Evolutionary conservation across 2,113 vertebrate genomes (phyloP), one percentile per base, ranked within the genome.

Genomic region (Muscicapa adusta): DNA sequence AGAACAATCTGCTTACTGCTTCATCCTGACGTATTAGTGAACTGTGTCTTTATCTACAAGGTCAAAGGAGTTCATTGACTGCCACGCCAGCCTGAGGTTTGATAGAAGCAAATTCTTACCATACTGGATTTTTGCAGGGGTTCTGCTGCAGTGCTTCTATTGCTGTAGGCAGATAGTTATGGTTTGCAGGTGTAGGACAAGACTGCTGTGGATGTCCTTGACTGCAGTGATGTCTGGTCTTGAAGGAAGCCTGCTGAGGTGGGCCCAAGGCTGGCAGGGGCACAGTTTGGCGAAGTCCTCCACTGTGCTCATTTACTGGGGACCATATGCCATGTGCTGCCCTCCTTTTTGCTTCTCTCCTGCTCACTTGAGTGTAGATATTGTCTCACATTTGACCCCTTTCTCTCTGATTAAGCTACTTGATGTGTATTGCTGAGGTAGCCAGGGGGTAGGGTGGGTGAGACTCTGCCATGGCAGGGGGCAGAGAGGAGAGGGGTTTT

Each of bases 321-420:
- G 56, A 26, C 1, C 1, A 2, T 42, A 9, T 65, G 31, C 34
- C 5, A 1, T 8, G 18, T 42, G 68, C 57, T 74, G 33, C 34
- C 18, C 8, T 43, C 23, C 36, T 48, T 53, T 51, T 42, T 4
- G 6, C 12, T 65, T 66, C n/a, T 38, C 14, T 71, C 9, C 14
- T 60, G 33, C 45, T 85, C 15, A 23, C 17, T 40, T 1, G 3
- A 1, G 6, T 65, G n/a, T 8, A 5, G 51, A 18, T 0, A 1
- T 48, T 86, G 75, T 78, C 36, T 18, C 38, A 65, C 8, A 10
- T n/a, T 40, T 75, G 31, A 57, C 20, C 8, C 4, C 10, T 45
- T 58, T 85, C 45, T 34, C 15, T 63, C 54, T 38, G 12, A 10
- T 62, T 40, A 20, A 80, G 43, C 10, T 62, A 12, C 5, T 57